phyloP scores from a whole-genome alignment of 2,113 vertebrate genomes.

The Orycteropus afer region DNA sequence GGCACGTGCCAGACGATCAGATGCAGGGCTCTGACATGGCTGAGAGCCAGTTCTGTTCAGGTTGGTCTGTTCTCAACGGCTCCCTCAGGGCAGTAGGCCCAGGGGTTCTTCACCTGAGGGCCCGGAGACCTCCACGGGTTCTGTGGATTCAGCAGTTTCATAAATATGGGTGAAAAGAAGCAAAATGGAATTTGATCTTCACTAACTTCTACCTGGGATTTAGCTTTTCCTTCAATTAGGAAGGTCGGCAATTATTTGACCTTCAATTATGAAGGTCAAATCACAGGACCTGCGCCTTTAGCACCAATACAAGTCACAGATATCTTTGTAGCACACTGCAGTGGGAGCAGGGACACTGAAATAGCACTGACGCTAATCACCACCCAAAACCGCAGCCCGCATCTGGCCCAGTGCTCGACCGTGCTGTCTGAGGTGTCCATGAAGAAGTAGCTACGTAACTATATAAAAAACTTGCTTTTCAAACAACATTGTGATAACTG shows the following conservation, averaged over 20 bases:
- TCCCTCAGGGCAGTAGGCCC: neutral
- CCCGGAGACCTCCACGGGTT: neutral
- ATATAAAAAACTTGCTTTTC: neutral
- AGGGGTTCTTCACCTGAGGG: neutral
- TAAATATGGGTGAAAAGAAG: neutral
- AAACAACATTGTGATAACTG: neutral
- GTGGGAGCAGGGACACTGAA: neutral
- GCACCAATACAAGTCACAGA: neutral
- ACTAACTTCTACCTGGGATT: neutral
- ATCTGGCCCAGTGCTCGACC: too few relatives aligned
- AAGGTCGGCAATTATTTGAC: neutral
- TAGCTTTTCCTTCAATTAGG: neutral
- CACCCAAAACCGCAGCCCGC: neutral
- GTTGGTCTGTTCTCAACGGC: too few relatives aligned
- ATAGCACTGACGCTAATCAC: neutral
- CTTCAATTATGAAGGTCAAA: too few relatives aligned
- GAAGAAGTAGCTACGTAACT: neutral
- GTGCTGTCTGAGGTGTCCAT: neutral
- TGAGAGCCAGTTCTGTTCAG: fast-evolving
- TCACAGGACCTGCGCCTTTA: neutral
- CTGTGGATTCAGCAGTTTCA: neutral
- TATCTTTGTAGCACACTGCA: fast-evolving
- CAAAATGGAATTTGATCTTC: neutral
- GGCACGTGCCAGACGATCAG: fast-evolving
- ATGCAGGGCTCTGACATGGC: neutral